Evolutionary conservation across 92 coral and sea anemone species (phyloP).

Genomic region (Epizoanthus scotinus): DNA sequence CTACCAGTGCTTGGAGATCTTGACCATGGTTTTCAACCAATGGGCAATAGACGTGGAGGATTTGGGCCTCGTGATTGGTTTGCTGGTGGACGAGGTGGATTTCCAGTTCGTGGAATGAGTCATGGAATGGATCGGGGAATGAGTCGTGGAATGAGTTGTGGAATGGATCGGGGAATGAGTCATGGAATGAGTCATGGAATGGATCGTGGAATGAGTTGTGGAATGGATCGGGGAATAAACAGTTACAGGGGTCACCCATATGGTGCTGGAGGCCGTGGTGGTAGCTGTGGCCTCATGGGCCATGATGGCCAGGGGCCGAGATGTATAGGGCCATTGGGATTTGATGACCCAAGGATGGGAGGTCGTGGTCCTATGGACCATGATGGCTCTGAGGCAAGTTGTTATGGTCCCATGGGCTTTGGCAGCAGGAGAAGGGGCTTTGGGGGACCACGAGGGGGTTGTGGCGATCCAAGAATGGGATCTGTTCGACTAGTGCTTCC

Average conservation of each 20-base stretch:
- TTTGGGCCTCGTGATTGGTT: conserved; percentile 9
- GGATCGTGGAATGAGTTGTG: background rate
- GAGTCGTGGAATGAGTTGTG: conserved; percentile 2
- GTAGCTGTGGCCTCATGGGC: background rate
- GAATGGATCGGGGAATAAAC: too few species aligned
- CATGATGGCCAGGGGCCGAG: background rate
- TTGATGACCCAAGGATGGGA: conserved; percentile 3
- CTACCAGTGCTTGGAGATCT: background rate
- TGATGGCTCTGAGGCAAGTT: background rate
- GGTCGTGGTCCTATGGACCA: background rate
- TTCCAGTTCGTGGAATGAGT: background rate
- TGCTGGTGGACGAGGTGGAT: conserved; percentile 18
- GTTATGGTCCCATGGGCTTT: background rate
- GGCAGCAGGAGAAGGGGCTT: background rate
- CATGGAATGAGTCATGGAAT: conserved; percentile 1
- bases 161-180: too few species aligned
- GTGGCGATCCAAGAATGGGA: conserved; percentile 3
- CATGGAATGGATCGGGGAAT: background rate
- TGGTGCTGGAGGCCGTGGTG: background rate
- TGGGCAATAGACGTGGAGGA: background rate
- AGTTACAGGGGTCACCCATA: conserved; percentile 12
- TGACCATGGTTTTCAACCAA: background rate
- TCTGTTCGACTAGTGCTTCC: background rate
- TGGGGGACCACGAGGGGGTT: conserved; percentile 16
- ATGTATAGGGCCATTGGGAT: background rate